Evolutionary conservation across 2,888 invertebrate genomes (phyloP).

Genomic region (Drosophila anomalata): DNA sequence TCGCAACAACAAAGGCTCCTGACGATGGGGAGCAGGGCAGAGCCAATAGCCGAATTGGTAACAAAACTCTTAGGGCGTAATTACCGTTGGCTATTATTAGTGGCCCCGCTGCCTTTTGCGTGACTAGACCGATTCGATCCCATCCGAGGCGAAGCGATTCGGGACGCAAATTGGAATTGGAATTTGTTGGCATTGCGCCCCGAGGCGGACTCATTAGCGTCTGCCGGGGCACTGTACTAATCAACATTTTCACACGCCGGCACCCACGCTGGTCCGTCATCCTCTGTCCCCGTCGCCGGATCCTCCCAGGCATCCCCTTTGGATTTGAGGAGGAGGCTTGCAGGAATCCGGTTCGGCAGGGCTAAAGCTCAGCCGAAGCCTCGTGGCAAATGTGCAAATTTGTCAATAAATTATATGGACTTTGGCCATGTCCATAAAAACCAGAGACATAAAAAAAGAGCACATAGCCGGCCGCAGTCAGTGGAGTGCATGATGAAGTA

Average conservation of each 20-base stretch:
- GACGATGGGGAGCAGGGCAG: conserved; percentile 23
- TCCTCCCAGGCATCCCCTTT: neutral
- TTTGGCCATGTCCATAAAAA: conserved; percentile 62
- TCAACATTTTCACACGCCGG: conserved; percentile 52
- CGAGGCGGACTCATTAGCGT: conserved; percentile 56
- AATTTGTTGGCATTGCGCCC: conserved; percentile 56
- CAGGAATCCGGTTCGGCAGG: conserved; percentile 15
- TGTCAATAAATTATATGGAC: conserved; percentile 71
- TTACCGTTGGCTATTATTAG: conserved; percentile 68
- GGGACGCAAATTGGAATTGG: conserved; percentile 62
- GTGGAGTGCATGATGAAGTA: conserved; percentile 1
- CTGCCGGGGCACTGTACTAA: conserved; percentile 42
- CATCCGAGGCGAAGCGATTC: conserved; percentile 38
- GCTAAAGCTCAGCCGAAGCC: conserved; percentile 8
- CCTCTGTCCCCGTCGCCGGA: neutral
- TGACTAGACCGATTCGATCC: conserved; percentile 51
- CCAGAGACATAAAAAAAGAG: conserved; percentile 64
- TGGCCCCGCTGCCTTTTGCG: conserved; percentile 43
- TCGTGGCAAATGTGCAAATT: conserved; percentile 61
- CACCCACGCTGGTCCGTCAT: conserved; percentile 15
- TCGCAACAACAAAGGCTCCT: conserved; percentile 49
- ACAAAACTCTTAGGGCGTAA: conserved; percentile 61
- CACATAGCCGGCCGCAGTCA: conserved; percentile 29
- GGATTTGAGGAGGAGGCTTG: neutral
- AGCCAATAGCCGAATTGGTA: conserved; percentile 14